A percentile compares a stretch with the other conserved stretches of the same genome.
Evolutionary conservation across 2,797 vertebrate genomes (phyloP).

Genomic region (Galaxias olidus): DNA sequence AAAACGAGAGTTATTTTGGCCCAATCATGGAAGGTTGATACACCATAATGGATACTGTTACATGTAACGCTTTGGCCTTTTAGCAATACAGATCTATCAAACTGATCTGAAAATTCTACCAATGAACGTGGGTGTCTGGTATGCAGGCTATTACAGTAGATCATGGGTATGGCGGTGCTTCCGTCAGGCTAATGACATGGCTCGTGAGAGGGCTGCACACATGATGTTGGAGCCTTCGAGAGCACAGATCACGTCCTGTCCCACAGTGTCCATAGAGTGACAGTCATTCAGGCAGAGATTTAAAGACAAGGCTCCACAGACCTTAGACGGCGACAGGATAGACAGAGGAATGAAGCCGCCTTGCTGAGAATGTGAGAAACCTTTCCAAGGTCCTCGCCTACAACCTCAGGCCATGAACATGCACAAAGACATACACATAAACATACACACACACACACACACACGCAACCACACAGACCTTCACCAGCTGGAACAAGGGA

Average conservation of each 20-base stretch:
- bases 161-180: constrained; percentile 32
- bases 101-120: too few relatives aligned
- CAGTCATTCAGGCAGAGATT: constrained; percentile 28
- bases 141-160: too few relatives aligned
- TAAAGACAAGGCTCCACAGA: constrained; percentile 23
- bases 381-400: constrained; percentile 4
- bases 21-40: too few relatives aligned
- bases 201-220: constrained; percentile 36
- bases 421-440: constrained; percentile 12
- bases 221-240: constrained; percentile 47
- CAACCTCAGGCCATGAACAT: too few relatives aligned
- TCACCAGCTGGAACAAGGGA: constrained; percentile 18
- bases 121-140: too few relatives aligned
- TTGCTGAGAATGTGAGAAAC: constrained; percentile 30
- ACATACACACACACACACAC: constrained; percentile 12
- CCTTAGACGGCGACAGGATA: constrained; percentile 28
- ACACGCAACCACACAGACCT: constrained; percentile 20
- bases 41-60: too few relatives aligned
- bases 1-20: too few relatives aligned
- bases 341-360: constrained; percentile 39
- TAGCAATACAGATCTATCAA: constrained; percentile 37
- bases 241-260: constrained; percentile 39
- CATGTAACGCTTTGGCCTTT: constrained; percentile 17
- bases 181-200: constrained; percentile 47
- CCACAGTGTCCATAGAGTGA: constrained; percentile 42